Percentiles rank a stretch among this genome's conserved stretches.
Evolutionary conservation across 1,140 invertebrate genomes (phyloP).

Genomic region (Aphis craccivora): DNA sequence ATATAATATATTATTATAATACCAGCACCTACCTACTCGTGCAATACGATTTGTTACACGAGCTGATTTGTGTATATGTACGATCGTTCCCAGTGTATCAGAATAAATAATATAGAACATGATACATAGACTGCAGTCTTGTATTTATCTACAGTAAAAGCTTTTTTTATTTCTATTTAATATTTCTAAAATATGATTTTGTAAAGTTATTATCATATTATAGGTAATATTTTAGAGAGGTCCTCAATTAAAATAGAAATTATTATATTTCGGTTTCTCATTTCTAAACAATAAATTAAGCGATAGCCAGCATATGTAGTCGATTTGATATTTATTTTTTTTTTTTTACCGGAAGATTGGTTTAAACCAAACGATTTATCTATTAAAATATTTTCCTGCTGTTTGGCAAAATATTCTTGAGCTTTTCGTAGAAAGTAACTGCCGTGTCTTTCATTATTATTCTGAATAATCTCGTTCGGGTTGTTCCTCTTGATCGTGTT

Average conservation of each 20-base stretch:
- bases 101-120: background rate
- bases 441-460: background rate
- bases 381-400: background rate
- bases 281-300: background rate
- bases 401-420: background rate
- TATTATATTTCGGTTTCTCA: background rate
- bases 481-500: background rate
- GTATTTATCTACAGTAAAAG: background rate
- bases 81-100: background rate
- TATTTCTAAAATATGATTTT: background rate
- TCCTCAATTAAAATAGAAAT: background rate
- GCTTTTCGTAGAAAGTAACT: background rate
- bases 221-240: background rate
- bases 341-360: background rate
- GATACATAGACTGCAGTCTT: background rate
- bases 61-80: background rate
- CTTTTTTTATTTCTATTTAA: background rate
- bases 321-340: background rate
- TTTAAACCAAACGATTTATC: background rate
- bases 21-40: background rate
- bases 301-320: background rate
- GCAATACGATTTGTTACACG: background rate
- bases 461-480: background rate
- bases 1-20: constrained; percentile 13
- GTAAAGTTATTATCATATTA: background rate